A percentile compares a stretch with the other conserved stretches of the same genome.
phyloP scores from a whole-genome alignment of 1,140 invertebrate species.

The Pseudoatta argentina region DNA sequence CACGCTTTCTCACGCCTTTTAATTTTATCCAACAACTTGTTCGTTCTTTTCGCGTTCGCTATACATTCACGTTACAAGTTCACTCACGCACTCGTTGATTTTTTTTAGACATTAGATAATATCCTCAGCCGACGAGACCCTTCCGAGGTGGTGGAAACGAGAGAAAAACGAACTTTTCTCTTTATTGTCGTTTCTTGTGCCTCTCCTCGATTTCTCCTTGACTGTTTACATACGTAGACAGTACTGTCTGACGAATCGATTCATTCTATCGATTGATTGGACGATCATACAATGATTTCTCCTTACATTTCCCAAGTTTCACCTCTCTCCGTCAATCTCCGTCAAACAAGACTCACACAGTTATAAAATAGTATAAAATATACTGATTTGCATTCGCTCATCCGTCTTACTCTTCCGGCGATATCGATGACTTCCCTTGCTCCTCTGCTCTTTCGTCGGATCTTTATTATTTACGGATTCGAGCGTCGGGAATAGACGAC shows the following conservation, averaged over 20 bases:
- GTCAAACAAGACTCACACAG: not conserved
- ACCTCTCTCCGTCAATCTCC: not conserved
- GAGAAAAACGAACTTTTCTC: not conserved
- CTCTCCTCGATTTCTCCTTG: not conserved
- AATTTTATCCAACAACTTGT: not conserved
- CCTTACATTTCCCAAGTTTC: constrained; percentile 7
- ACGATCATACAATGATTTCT: not conserved
- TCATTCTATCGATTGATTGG: not conserved
- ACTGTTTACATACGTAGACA: constrained; percentile 15
- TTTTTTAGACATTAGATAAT: constrained; percentile 10
- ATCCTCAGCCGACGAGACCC: not conserved
- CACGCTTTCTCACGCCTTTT: constrained; percentile 19
- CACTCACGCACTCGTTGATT: not conserved
- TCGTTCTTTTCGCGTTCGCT: not conserved
- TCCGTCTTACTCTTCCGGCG: constrained; percentile 4
- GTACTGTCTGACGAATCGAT: constrained; percentile 21
- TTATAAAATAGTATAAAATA: not conserved
- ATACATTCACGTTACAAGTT: not conserved
- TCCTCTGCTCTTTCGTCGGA: constrained; percentile 23
- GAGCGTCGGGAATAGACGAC: constrained; percentile 27
- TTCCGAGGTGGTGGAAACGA: not conserved
- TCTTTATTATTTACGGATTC: constrained; percentile 45
- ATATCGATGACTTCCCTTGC: constrained; percentile 17
- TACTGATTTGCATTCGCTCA: not conserved
- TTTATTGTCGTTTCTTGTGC: not conserved